Evolutionary conservation across 2,797 vertebrate genomes (phyloP).

Genomic region (Myotis vivesi): DNA sequence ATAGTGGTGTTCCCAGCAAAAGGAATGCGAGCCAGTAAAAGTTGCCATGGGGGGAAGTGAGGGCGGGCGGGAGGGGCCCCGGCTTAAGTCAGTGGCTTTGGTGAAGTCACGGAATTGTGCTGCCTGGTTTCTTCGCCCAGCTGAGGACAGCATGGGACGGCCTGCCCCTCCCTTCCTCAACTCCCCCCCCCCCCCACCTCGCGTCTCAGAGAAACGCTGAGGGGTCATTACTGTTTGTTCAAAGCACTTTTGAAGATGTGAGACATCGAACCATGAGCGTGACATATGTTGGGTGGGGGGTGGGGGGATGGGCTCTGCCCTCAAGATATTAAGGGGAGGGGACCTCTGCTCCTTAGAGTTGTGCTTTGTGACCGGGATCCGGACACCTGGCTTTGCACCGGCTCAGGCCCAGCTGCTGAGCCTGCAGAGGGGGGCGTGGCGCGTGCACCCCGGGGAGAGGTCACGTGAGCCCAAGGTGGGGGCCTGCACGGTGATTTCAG

Average conservation of each 20-base stretch:
- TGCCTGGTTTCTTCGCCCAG: slow-evolving; percentile 61
- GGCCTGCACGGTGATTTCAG: background rate
- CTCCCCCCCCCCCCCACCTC: background rate
- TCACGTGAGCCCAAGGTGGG: too few relatives aligned
- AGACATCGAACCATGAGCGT: slow-evolving; percentile 63
- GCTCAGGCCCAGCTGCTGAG: background rate
- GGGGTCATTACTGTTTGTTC: slow-evolving; percentile 74
- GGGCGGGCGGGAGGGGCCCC: slow-evolving; percentile 57
- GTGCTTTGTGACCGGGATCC: background rate
- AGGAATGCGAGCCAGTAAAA: slow-evolving; percentile 70
- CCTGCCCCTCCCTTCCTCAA: background rate
- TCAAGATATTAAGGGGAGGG: background rate
- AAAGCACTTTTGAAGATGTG: slow-evolving; percentile 76
- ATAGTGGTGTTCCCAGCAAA: slow-evolving; percentile 75
- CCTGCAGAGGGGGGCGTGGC: background rate
- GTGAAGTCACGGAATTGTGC: slow-evolving; percentile 72
- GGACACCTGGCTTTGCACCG: background rate
- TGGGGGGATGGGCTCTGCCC: slow-evolving; percentile 10
- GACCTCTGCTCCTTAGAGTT: background rate
- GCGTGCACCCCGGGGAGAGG: background rate
- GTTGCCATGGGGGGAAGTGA: slow-evolving; percentile 70
- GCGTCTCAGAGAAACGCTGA: slow-evolving; percentile 18
- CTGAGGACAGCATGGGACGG: slow-evolving; percentile 62
- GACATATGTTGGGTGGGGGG: slow-evolving; percentile 42
- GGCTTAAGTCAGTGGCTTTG: slow-evolving; percentile 74